These are phyloP conservation scores for Pterocles burchelli DNA, from an alignment of 2,113 vertebrate genomes.

Conservation along the genomic window DNA sequence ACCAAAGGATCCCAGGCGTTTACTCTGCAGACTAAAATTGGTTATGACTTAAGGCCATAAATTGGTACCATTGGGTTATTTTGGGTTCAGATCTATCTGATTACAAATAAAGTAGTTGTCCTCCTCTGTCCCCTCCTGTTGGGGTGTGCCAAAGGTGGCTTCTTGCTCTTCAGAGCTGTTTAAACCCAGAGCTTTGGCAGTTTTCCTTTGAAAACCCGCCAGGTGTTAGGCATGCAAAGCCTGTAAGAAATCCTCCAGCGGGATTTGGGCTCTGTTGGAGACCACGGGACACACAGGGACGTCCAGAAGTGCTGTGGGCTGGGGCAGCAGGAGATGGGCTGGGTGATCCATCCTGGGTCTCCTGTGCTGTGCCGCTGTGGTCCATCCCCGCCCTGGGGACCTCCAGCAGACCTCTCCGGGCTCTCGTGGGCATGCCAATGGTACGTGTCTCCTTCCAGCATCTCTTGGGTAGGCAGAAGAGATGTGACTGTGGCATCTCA, in stretches of 20 bases:
- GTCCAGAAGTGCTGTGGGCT: neutral
- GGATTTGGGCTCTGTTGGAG: neutral
- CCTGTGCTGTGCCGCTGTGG: neutral
- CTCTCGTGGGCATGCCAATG: fast-evolving
- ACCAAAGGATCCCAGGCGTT: no score
- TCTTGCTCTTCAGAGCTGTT: neutral
- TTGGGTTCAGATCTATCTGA: neutral
- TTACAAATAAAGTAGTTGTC: neutral
- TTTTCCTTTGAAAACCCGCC: neutral
- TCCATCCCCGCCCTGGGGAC: neutral
- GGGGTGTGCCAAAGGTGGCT: neutral
- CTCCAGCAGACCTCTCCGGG: neutral
- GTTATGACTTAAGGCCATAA: neutral
- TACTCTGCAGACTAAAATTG: no score
- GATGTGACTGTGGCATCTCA: neutral
- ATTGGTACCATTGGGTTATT: neutral
- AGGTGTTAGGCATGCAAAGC: fast-evolving
- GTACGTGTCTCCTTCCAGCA: neutral
- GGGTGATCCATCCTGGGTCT: neutral
- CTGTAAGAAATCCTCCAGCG: neutral
- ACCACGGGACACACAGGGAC: neutral
- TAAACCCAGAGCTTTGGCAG: neutral
- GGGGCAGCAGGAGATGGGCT: neutral
- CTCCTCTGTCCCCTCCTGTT: neutral
- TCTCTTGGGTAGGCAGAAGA: neutral